Evolutionary conservation across 2,113 vertebrate species (phyloP).

Genomic region (Herpetotheres cachinnans): DNA sequence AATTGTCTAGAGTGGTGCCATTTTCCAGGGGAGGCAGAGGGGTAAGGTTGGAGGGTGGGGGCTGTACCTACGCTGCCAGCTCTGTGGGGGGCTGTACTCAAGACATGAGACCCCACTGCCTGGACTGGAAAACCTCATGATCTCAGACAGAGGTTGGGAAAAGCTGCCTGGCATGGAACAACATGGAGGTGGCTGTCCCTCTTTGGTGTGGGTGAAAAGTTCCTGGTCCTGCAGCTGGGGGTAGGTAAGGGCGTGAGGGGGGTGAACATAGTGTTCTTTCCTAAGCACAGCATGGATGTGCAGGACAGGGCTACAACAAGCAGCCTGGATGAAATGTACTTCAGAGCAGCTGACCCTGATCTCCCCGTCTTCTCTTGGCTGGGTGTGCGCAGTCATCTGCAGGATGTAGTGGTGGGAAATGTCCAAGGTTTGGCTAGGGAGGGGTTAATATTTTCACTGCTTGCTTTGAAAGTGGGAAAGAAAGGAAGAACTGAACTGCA

Average conservation of each 20-base stretch:
- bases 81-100: background rate
- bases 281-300: fast-evolving
- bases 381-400: background rate
- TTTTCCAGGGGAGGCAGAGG: background rate
- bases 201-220: background rate
- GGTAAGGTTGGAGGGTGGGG: background rate
- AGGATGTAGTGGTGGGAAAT: background rate
- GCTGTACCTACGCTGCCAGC: background rate
- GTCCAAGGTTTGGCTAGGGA: background rate
- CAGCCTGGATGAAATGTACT: fast-evolving
- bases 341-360: background rate
- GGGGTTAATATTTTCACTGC: background rate
- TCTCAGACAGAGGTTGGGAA: background rate
- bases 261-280: background rate
- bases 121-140: background rate
- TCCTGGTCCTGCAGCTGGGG: background rate
- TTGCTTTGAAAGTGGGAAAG: background rate
- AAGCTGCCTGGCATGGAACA: background rate
- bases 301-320: background rate
- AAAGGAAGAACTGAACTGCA: background rate
- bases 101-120: too few relatives aligned
- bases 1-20: background rate
- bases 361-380: background rate
- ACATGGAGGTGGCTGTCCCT: background rate
- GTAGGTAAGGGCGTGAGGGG: background rate